A percentile compares a stretch with the other conserved stretches of the same genome.
Evolutionary conservation across 1,140 invertebrate species (phyloP).

Genomic region (Pseudomyrmex sp.): DNA sequence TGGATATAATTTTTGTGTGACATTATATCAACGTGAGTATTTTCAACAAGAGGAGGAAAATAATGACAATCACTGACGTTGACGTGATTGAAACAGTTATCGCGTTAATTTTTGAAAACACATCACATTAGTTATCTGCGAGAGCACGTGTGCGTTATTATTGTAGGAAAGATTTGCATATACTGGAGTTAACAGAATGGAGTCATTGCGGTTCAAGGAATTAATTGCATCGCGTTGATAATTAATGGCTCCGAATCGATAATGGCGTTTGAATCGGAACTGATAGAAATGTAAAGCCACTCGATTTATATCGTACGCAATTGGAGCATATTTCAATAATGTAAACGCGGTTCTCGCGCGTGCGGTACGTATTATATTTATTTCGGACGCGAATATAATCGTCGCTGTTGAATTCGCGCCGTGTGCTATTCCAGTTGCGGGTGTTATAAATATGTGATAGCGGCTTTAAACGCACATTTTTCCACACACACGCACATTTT

Average conservation of each 20-base stretch:
- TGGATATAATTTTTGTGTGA: background rate
- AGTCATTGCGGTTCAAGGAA: constrained; percentile 33
- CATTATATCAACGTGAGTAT: background rate
- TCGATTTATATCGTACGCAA: constrained; percentile 45
- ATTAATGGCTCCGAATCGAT: constrained; percentile 42
- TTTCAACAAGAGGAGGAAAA: no score
- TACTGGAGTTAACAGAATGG: constrained; percentile 14
- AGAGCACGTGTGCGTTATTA: background rate
- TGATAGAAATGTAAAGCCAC: constrained; percentile 52
- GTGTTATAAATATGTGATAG: constrained; percentile 15
- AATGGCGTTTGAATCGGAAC: constrained; percentile 40
- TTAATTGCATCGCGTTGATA: constrained; percentile 52
- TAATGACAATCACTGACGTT: no score
- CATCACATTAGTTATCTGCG: no score
- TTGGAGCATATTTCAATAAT: constrained; percentile 52
- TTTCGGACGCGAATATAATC: constrained; percentile 30
- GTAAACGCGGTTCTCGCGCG: constrained; percentile 19
- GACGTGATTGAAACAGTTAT: no score
- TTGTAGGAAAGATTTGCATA: constrained; percentile 30
- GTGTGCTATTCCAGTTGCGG: constrained; percentile 1
- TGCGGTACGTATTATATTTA: constrained; percentile 28
- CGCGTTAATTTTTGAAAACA: no score
- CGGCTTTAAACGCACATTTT: constrained; percentile 6
- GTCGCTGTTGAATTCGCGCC: constrained; percentile 21
- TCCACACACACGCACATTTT: background rate